phyloP scores from a whole-genome alignment of 2,113 vertebrate species.

The Embiotoca jacksoni region DNA sequence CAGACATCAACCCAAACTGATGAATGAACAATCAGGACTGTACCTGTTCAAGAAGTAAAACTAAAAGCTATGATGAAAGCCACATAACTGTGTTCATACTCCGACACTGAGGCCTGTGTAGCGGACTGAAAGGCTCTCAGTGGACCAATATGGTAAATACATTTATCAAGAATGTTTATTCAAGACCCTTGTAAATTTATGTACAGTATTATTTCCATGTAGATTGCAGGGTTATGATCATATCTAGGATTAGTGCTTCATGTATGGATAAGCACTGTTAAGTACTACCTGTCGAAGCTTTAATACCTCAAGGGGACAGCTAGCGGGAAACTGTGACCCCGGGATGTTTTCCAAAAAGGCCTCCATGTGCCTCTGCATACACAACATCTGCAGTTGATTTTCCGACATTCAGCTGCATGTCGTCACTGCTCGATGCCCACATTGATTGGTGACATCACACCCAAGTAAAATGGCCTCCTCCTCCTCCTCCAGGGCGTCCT shows the following conservation, averaged over 20 bases:
- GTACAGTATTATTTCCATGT: slow-evolving; percentile 59
- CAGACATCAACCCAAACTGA: slow-evolving; percentile 16
- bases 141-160: slow-evolving; percentile 27
- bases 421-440: neutral
- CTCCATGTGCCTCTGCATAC: neutral
- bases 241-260: slow-evolving; percentile 34
- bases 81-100: slow-evolving; percentile 31
- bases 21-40: slow-evolving; percentile 36
- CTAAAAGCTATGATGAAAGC: slow-evolving; percentile 34
- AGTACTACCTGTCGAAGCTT: slow-evolving; percentile 49
- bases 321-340: slow-evolving; percentile 30
- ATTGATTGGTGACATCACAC: slow-evolving; percentile 25
- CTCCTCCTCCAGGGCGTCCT: neutral
- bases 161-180: slow-evolving; percentile 48
- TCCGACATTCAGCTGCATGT: neutral
- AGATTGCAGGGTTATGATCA: slow-evolving; percentile 31
- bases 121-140: slow-evolving; percentile 21
- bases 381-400: neutral
- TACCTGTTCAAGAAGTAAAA: slow-evolving; percentile 22
- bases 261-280: slow-evolving; percentile 40
- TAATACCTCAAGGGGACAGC: slow-evolving; percentile 54
- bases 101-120: slow-evolving; percentile 7
- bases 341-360: slow-evolving; percentile 14
- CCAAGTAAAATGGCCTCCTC: slow-evolving; percentile 20
- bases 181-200: slow-evolving; percentile 57